Base-by-base conservation (phyloP, 2,113 vertebrate species). In the Nesoenas mayeri region DNA sequence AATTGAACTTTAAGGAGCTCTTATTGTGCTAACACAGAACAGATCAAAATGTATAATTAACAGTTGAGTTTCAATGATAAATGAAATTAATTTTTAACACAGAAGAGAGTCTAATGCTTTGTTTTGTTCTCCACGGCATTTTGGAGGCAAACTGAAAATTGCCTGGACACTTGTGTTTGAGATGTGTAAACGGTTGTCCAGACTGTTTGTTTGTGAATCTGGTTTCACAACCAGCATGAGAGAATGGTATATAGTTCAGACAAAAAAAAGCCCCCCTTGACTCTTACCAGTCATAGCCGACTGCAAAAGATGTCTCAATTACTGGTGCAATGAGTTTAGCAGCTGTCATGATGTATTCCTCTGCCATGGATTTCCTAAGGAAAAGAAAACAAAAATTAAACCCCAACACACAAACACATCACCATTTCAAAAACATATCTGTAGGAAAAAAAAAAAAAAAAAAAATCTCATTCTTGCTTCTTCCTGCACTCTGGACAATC, bases 271-370 rank as follows among this genome's bases (percentile, higher is more conserved):
- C 2, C 18, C 17, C 7, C 6, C 32, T 83, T 38, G 44, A 71
- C 22, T 50, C 78, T 79, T 97, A 99, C 99, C 99, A 99, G 96
- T 99, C 99, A 98, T 99, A 99, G 89, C 99, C 99, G 67, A 98
- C 96, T 34, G 99, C 99, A 97, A 99, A 99, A 16, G 99, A 99
- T 2, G 97, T 93, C 96, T 99, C 99, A 11, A 99, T 99, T 57
- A 98, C 98, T 1, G 99, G 99, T 73, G 99, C 99, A 73, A 99
- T 99, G 75, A 99, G 98, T 88, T 99, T 99, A 86, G 99, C 99
- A 86, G 99, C 98, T 4, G 99, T 99, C 99, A 99, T 99, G 93
- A 99, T 99, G 94, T 98, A 99, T 95, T 99, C 99, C 97, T 99
- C 99, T 83, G 99, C 98, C 97, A 98, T 97, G 67, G 98, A 97